Conservation (phyloP, 2,888 invertebrate genomes). For the Nebria salina region DNA sequence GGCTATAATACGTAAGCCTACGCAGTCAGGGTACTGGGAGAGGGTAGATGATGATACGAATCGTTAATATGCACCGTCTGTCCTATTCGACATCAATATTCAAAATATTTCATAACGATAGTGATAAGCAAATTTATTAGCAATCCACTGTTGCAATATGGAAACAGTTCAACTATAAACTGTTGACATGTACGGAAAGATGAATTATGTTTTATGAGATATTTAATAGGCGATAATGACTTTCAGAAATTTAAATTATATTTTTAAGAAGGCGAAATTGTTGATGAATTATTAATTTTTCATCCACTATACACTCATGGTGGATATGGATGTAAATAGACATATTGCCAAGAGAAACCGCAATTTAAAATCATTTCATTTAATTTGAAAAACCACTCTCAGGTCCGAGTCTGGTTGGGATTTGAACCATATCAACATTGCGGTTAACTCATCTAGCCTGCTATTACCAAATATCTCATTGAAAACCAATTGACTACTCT, state of each 20-base stretch:
- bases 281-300: neutral
- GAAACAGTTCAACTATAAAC: constrained; percentile 12
- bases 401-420: neutral
- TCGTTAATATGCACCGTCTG: constrained; percentile 16
- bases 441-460: too few species aligned
- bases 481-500: neutral
- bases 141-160: constrained; percentile 29
- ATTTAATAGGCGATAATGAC: neutral
- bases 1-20: constrained; percentile 2
- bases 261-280: too few species aligned
- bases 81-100: constrained; percentile 29
- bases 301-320: neutral
- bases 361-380: neutral
- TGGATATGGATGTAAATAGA: neutral
- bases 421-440: neutral
- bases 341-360: neutral
- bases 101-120: constrained; percentile 39
- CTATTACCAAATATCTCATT: neutral
- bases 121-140: constrained; percentile 45
- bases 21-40: neutral
- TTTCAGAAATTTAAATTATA: too few species aligned
- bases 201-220: neutral
- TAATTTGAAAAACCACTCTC: neutral
- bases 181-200: neutral
- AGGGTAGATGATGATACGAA: constrained; percentile 14